Evolutionary conservation across 2,113 vertebrate species (phyloP).

Genomic region (Leucoraja erinaceus): DNA sequence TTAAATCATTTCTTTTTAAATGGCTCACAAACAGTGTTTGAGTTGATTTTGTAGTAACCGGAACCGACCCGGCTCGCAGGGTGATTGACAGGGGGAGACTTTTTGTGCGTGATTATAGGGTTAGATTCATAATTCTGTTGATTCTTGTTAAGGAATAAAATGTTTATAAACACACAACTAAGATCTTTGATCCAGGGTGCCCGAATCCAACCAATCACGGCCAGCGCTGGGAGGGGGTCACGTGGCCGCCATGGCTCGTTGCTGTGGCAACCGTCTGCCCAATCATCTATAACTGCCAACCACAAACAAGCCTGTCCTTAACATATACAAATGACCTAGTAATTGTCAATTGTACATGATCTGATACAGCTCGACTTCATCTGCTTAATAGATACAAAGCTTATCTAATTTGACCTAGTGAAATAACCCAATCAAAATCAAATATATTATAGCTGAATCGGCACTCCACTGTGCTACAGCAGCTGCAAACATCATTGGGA

Average conservation of each 20-base stretch:
- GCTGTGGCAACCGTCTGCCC: neutral
- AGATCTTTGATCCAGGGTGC: too few relatives aligned
- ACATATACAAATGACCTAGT: constrained; percentile 21
- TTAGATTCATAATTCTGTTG: too few relatives aligned
- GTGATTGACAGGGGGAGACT: too few relatives aligned
- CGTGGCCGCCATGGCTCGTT: neutral
- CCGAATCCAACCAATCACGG: neutral
- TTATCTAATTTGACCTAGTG: constrained; percentile 18
- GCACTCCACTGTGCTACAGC: neutral
- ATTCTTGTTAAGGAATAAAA: too few relatives aligned
- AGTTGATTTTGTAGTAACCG: too few relatives aligned
- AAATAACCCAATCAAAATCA: constrained; percentile 35
- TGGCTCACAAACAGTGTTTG: too few relatives aligned
- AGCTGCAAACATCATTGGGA: neutral
- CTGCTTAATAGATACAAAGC: constrained; percentile 32
- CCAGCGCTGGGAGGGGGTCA: neutral
- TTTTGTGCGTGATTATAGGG: too few relatives aligned
- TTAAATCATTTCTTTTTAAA: too few relatives aligned
- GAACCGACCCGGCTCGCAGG: too few relatives aligned
- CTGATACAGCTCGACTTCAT: constrained; percentile 36
- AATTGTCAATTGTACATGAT: constrained; percentile 23
- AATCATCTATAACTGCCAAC: neutral
- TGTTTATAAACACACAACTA: too few relatives aligned
- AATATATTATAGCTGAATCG: neutral
- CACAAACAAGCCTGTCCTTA: constrained; percentile 23